Evolutionary conservation across 2,888 invertebrate species (phyloP).

Genomic region (Melanostoma scalare): DNA sequence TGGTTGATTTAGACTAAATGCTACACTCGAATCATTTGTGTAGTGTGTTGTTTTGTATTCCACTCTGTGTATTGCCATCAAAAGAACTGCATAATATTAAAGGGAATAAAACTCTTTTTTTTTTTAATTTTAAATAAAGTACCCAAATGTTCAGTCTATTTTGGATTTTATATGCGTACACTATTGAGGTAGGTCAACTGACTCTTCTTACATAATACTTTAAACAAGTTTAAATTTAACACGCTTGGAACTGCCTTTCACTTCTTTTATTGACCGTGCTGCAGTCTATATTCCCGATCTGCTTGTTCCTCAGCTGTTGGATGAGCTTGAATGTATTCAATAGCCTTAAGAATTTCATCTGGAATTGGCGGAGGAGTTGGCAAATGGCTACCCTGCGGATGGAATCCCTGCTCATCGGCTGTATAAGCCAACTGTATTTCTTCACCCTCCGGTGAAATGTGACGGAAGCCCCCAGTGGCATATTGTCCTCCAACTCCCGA

Average conservation of each 20-base stretch:
- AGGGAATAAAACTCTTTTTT: background rate
- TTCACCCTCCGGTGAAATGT: constrained; percentile 78
- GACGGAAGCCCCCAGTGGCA: constrained; percentile 78
- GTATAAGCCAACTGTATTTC: constrained; percentile 75
- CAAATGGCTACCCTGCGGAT: constrained; percentile 77
- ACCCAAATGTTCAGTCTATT: constrained; percentile 49
- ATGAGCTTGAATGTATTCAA: constrained; percentile 79
- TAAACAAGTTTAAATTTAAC: constrained; percentile 11
- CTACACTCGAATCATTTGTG: no score
- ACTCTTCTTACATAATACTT: background rate
- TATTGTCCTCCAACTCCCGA: constrained; percentile 83
- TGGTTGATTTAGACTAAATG: no score
- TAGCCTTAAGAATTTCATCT: constrained; percentile 75
- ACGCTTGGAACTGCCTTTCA: background rate
- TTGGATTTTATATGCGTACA: constrained; percentile 17
- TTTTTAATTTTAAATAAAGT: constrained; percentile 5
- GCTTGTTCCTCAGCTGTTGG: constrained; percentile 78
- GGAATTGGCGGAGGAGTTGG: constrained; percentile 80
- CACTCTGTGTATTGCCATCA: background rate
- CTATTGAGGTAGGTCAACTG: background rate
- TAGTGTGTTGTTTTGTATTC: no score
- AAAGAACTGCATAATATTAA: background rate
- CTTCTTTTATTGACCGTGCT: constrained; percentile 41
- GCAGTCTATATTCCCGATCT: constrained; percentile 71
- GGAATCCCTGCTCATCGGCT: constrained; percentile 79